phyloP scores from a whole-genome alignment of 2,888 invertebrate species.

The Clanis bilineata region DNA sequence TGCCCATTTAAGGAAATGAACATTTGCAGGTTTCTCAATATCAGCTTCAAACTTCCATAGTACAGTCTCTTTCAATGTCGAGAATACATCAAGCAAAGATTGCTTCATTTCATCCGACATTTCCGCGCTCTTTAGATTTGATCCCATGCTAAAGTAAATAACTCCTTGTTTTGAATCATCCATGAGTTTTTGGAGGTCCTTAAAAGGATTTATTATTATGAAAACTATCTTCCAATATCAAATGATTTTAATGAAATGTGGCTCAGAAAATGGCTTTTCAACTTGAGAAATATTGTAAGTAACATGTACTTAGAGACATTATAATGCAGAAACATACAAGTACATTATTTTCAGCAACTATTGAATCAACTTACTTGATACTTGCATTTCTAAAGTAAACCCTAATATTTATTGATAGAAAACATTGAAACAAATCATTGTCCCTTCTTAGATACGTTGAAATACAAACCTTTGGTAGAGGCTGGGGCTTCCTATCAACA shows the following conservation, averaged over 20 bases:
- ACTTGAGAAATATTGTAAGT: too few relatives aligned
- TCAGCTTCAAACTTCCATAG: slow-evolving; percentile 67
- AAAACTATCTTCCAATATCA: too few relatives aligned
- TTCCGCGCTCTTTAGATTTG: slow-evolving; percentile 43
- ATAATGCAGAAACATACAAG: too few relatives aligned
- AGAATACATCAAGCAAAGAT: slow-evolving; percentile 50
- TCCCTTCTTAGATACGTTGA: neutral
- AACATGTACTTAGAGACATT: too few relatives aligned
- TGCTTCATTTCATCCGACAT: slow-evolving; percentile 49
- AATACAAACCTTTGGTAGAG: slow-evolving; percentile 53
- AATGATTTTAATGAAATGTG: too few relatives aligned
- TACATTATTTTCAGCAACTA: too few relatives aligned
- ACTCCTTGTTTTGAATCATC: slow-evolving; percentile 50
- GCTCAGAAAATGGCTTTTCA: too few relatives aligned
- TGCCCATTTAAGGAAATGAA: slow-evolving; percentile 62
- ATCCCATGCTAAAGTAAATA: slow-evolving; percentile 60
- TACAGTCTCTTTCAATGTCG: slow-evolving; percentile 53
- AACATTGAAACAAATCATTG: too few relatives aligned
- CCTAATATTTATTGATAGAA: too few relatives aligned
- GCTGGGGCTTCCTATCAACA: slow-evolving; percentile 47
- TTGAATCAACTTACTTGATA: too few relatives aligned
- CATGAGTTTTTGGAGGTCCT: slow-evolving; percentile 62
- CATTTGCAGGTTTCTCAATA: slow-evolving; percentile 48
- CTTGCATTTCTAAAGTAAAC: too few relatives aligned
- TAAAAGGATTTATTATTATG: slow-evolving; percentile 20